Conservation (phyloP, 2,113 vertebrate species). For the Girardinichthys multiradiatus region DNA sequence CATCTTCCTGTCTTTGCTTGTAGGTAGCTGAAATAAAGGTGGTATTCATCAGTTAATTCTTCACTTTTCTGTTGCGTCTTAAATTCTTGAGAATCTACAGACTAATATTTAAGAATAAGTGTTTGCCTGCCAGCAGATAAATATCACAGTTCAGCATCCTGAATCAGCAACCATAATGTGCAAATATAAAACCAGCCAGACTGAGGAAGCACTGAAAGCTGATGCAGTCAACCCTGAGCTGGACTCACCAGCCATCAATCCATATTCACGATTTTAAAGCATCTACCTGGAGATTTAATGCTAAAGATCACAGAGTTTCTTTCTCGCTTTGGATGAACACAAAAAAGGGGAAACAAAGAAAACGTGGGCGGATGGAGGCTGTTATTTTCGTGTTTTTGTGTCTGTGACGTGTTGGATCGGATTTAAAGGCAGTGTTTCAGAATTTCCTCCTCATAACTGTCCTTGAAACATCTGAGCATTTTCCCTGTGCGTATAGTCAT, state of each 20-base stretch:
- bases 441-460: slow-evolving; percentile 31
- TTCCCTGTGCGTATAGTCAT: neutral
- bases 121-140: neutral
- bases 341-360: slow-evolving; percentile 75
- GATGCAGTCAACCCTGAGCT: neutral
- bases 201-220: neutral
- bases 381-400: neutral
- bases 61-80: neutral
- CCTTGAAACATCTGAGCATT: slow-evolving; percentile 1
- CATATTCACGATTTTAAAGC: neutral
- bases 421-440: slow-evolving; percentile 52
- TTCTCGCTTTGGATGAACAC: slow-evolving; percentile 10
- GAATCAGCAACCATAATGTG: neutral
- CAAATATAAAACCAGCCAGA: neutral
- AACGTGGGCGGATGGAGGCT: slow-evolving; percentile 8
- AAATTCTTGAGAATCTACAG: neutral
- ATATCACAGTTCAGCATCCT: slow-evolving; percentile 5
- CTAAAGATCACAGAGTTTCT: slow-evolving; percentile 29
- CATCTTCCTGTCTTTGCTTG: neutral
- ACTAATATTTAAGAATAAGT: neutral
- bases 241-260: neutral
- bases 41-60: neutral
- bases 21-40: neutral
- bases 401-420: neutral
- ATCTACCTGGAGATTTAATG: slow-evolving; percentile 3